Conservation (phyloP, 2,113 vertebrate species). For the Gobius niger region DNA sequence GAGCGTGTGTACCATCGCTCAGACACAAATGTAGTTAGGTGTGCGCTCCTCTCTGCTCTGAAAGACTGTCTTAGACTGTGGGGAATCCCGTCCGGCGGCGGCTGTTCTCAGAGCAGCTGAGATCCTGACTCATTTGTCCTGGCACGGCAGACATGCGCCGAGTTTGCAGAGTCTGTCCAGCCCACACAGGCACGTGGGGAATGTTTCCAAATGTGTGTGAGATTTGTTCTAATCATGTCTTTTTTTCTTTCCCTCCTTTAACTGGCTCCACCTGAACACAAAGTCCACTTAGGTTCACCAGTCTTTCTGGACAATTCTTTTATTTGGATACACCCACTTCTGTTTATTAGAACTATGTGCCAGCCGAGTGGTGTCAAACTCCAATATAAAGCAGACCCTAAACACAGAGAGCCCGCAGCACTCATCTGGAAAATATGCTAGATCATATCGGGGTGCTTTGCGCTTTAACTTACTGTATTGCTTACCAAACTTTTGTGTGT, state of each 20-base stretch:
- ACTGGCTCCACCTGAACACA: background rate
- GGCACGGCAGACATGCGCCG: conserved; percentile 37
- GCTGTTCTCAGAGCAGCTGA: conserved; percentile 40
- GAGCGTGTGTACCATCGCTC: background rate
- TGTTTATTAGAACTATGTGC: conserved; percentile 49
- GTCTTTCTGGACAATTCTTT: conserved; percentile 16
- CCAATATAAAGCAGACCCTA: conserved; percentile 48
- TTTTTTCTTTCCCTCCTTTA: conserved; percentile 1
- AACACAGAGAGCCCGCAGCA: conserved; percentile 12
- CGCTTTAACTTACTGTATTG: background rate
- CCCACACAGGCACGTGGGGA: conserved; percentile 14
- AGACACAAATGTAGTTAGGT: background rate
- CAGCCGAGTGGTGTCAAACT: conserved; percentile 21
- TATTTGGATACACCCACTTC: conserved; percentile 56
- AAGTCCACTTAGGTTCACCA: background rate
- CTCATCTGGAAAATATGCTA: conserved; percentile 45
- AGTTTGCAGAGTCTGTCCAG: conserved; percentile 31
- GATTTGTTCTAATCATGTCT: background rate
- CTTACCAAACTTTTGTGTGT: background rate
- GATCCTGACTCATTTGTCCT: conserved; percentile 25
- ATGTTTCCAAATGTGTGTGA: conserved; percentile 4
- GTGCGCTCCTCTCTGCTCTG: background rate
- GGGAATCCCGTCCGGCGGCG: conserved; percentile 31
- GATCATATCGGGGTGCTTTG: conserved; percentile 10
- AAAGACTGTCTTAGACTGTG: conserved; percentile 10